These are phyloP conservation scores for Chymomyza procnemis DNA, from an alignment of 2,888 invertebrate genomes.

Conservation along the genomic window DNA sequence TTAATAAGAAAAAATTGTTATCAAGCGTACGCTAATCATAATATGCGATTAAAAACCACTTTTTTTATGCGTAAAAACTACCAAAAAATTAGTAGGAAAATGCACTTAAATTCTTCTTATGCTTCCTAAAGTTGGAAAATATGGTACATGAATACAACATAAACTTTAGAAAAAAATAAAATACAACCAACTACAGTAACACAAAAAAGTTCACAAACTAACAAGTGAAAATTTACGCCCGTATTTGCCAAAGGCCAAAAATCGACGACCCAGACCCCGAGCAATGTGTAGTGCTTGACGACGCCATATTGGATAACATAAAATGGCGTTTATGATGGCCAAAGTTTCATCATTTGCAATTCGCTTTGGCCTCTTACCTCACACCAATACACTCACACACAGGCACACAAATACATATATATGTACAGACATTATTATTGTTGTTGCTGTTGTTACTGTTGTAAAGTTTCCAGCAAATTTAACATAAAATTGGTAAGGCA, in stretches of 20 bases:
- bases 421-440: conserved; percentile 11
- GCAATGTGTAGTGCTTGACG: conserved; percentile 14
- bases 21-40: no score
- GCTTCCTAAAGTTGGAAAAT: no score
- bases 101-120: no score
- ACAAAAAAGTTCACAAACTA: conserved; percentile 43
- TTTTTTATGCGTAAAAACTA: no score
- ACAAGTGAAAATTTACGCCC: conserved; percentile 58
- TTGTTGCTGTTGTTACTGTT: conserved; percentile 10
- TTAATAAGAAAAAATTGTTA: conserved; percentile 44
- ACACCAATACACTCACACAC: neutral
- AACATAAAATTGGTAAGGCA: conserved; percentile 46
- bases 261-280: conserved; percentile 1
- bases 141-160: neutral
- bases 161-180: neutral
- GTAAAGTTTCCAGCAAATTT: conserved; percentile 56
- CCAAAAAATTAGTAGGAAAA: conserved; percentile 47
- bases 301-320: conserved; percentile 66
- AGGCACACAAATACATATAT: no score
- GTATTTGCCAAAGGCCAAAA: conserved; percentile 20
- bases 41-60: no score
- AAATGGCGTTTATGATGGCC: conserved; percentile 67
- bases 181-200: conserved; percentile 19
- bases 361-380: conserved; percentile 39
- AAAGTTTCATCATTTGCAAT: conserved; percentile 67